phyloP scores from a whole-genome alignment of 2,888 invertebrate species.

The Bruchidius siliquastri region DNA sequence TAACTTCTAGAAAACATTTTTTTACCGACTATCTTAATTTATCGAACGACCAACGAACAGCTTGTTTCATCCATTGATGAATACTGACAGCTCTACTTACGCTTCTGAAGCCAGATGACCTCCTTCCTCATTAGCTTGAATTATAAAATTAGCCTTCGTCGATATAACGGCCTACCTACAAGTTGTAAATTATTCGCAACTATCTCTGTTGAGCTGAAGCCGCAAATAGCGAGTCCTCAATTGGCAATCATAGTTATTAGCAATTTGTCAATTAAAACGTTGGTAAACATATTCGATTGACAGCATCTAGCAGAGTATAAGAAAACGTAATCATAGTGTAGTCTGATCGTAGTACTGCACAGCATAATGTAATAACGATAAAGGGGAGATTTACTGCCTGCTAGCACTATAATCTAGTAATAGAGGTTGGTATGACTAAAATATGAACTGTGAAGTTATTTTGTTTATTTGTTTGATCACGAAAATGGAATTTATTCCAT shows the following conservation, averaged over 20 bases:
- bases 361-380: neutral
- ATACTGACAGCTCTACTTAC: neutral
- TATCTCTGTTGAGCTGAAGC: neutral
- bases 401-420: neutral
- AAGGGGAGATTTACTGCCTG: neutral
- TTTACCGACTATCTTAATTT: too few relatives aligned
- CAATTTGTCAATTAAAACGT: neutral
- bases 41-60: too few relatives aligned
- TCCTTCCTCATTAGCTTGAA: neutral
- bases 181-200: neutral
- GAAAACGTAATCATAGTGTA: neutral
- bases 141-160: neutral
- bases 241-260: neutral
- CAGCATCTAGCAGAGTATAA: neutral
- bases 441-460: neutral
- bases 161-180: neutral
- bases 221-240: neutral
- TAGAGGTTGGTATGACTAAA: neutral
- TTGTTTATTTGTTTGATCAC: too few relatives aligned
- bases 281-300: neutral
- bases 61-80: neutral
- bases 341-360: neutral
- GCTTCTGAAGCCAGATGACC: neutral
- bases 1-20: too few relatives aligned
- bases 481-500: too few relatives aligned